Percentiles rank a stretch among this genome's conserved stretches.
These are phyloP conservation scores for Sprattus sprattus DNA, from an alignment of 2,113 vertebrate species.

Conservation along the genomic window DNA sequence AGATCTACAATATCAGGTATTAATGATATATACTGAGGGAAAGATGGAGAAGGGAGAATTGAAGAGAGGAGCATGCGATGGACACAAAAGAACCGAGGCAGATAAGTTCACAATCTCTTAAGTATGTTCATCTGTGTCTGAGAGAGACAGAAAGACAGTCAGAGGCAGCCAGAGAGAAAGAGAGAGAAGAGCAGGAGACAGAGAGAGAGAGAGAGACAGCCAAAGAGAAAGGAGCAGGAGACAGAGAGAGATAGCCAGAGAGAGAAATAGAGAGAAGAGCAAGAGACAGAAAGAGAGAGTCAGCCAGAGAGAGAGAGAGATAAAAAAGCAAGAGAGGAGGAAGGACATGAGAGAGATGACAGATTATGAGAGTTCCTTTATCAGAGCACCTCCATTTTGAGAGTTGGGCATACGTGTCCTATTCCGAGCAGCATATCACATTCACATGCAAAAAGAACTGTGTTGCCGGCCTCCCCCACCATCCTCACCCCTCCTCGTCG, in stretches of 20 bases:
- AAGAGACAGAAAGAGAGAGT: slow-evolving; percentile 16
- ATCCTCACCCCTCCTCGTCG: neutral
- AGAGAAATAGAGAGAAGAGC: too few species aligned
- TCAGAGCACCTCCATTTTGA: slow-evolving; percentile 29
- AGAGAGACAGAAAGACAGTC: slow-evolving; percentile 19
- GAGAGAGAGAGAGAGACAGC: neutral
- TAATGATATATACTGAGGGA: neutral
- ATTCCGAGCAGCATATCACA: slow-evolving; percentile 42
- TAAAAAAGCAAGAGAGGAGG: neutral
- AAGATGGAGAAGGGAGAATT: slow-evolving; percentile 21
- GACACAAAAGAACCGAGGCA: neutral
- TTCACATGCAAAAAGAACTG: slow-evolving; percentile 52
- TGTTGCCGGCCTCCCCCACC: neutral
- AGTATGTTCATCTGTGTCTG: slow-evolving; percentile 22
- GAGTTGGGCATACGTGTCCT: slow-evolving; percentile 48
- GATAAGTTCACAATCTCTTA: neutral
- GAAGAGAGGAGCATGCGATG: neutral
- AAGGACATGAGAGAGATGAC: slow-evolving; percentile 38
- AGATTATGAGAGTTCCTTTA: slow-evolving; percentile 44
- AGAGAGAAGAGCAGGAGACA: too few species aligned
- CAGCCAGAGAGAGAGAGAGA: neutral
- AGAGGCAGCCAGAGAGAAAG: slow-evolving; percentile 7
- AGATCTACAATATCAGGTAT: neutral
- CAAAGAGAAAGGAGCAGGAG: neutral
- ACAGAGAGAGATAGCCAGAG: slow-evolving; percentile 9